Base-by-base conservation (phyloP, 2,797 vertebrate species). In the Lutjanus campechanus region DNA sequence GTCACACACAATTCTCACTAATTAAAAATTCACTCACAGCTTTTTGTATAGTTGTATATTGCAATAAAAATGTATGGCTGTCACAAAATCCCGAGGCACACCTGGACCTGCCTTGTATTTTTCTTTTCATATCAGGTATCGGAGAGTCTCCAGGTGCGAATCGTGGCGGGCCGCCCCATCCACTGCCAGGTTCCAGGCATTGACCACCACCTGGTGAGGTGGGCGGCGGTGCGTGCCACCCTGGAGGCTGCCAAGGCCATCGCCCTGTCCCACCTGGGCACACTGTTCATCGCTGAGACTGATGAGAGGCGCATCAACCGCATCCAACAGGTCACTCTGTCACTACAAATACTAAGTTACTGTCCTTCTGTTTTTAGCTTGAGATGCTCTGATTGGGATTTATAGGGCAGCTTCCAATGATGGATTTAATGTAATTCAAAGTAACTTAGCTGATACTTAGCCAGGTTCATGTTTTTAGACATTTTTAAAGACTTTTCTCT, bases 271-370 rank as follows among this genome's bases (percentile, higher is more conserved):
- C 97, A 99, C 95, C 96, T 97, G 0, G 98, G 98, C 5, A 93
- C 96, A 3, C 95, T 99, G 79, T 99, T 96, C 94, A 99, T 99
- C 65, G 97, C 98, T 0, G 98, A 99, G 94, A 98, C 98, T 0
- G 98, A 99, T 11, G 97, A 99, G 85, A 95, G 98, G 61, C 97
- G 98, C 92, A 98, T 98, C 93, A 98, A 99, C 94, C 98, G 97
- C 44, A 97, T 99, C 92, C 98, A 98, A 51, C 97, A 98, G 95
- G 97, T 99, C 90, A 84, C 68, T 19, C 17, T 56, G 22, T 40
- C 43, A 22, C 36, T 60, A 36, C 50, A 19, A 22, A 40, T 41
- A 53, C 1, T 1, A 44, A 69, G 44, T 29, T 51, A 36, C 54
- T 64, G 11, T 56, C 22, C 67, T 17, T 5, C 16, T 58, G 9